Conservation (phyloP, 64 coral and sea anemone species). For the Stichodactyla mertensii region DNA sequence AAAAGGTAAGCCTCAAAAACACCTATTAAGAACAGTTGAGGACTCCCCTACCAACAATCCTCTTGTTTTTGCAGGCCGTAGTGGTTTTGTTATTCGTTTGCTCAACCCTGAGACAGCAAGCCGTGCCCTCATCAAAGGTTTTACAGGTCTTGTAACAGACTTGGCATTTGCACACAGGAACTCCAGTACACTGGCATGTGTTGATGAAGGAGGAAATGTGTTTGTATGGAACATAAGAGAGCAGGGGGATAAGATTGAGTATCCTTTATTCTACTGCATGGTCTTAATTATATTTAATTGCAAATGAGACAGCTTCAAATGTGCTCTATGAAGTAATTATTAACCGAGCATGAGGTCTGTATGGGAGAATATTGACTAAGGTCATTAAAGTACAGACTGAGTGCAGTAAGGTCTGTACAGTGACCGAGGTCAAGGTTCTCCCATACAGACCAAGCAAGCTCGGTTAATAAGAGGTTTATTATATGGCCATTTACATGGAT, state of each 20-base stretch:
- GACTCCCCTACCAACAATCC: background rate
- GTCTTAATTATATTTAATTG: too few species aligned
- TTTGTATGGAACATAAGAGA: constrained; percentile 81
- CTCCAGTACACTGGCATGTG: constrained; percentile 79
- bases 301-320: too few species aligned
- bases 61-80: constrained; percentile 38
- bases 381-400: too few species aligned
- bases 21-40: too few species aligned
- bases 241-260: constrained; percentile 75
- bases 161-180: constrained; percentile 83
- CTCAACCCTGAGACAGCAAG: constrained; percentile 75
- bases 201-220: constrained; percentile 89
- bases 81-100: constrained; percentile 76
- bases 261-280: constrained; percentile 24
- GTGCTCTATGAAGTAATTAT: too few species aligned
- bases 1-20: constrained; percentile 52
- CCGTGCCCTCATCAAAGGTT: constrained; percentile 82
- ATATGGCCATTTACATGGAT: too few species aligned
- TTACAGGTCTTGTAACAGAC: constrained; percentile 79
- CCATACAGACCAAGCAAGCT: too few species aligned
- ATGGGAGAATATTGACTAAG: too few species aligned
- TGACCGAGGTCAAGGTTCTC: too few species aligned
- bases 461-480: too few species aligned
- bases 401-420: too few species aligned
- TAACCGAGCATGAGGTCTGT: too few species aligned